These are phyloP conservation scores for Anadara kagoshimensis DNA, from an alignment of 1,140 invertebrate species.

Conservation along the genomic window DNA sequence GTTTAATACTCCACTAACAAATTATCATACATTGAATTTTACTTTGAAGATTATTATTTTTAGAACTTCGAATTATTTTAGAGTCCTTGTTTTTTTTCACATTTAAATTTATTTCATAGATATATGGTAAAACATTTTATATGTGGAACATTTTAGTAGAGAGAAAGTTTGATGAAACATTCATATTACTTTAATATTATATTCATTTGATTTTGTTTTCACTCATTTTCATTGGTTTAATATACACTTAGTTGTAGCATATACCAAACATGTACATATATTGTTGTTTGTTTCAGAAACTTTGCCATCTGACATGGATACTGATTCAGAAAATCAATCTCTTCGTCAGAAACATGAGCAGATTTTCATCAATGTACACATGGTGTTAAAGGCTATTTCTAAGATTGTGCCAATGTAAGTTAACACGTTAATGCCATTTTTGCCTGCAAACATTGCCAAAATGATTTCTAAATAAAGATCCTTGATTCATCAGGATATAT, in stretches of 20 bases:
- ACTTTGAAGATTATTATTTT: too few relatives aligned
- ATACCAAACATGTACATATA: too few relatives aligned
- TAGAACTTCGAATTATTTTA: neutral
- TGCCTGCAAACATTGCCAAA: neutral
- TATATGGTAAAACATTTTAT: too few relatives aligned
- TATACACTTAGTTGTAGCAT: too few relatives aligned
- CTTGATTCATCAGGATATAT: too few relatives aligned
- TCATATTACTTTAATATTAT: neutral
- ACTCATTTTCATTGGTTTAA: too few relatives aligned
- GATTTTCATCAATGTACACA: slow-evolving; percentile 41
- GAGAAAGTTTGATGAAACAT: neutral
- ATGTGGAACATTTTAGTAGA: neutral
- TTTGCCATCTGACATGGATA: too few relatives aligned
- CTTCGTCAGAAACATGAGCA: slow-evolving; percentile 29
- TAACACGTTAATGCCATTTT: neutral
- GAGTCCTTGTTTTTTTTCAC: neutral
- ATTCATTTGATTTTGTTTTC: too few relatives aligned
- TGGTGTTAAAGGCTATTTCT: slow-evolving; percentile 42
- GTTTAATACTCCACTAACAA: too few relatives aligned
- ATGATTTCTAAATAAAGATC: neutral
- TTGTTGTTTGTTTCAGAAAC: too few relatives aligned
- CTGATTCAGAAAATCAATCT: neutral
- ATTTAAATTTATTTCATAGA: too few relatives aligned
- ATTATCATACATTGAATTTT: too few relatives aligned
- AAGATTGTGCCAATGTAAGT: slow-evolving; percentile 80